Base-by-base conservation (phyloP, 2,113 vertebrate genomes). In the Lanius ludovicianus region DNA sequence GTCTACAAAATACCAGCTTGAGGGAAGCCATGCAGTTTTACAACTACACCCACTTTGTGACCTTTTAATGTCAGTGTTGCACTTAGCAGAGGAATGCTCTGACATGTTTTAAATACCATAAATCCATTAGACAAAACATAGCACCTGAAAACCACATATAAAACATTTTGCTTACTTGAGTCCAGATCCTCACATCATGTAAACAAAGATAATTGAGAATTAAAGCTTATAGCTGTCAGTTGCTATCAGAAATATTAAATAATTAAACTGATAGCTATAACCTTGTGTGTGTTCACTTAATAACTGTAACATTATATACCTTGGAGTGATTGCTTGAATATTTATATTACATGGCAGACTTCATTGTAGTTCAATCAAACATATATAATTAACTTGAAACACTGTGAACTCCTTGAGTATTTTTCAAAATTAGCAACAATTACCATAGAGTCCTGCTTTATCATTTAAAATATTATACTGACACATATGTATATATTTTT, bases 301-400 rank as follows among this genome's bases (percentile, higher is more conserved):
- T 79, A 69, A 73, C 10, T 53, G 6, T 52, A 80, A 85, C 74
- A 73, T 75, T 79, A 15, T 27, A 25, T 73, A 49, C 60, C 59
- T 89, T 68, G 31, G 22, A 81, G 35, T 90, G 87, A 95, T 89
- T 91, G n/a, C 39, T 68, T 87, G 55, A 89, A 84, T 89, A 91
- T 89, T 90, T 81, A 90, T 78, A 22, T 80, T 74, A 63, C 17
- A 53, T 93, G 64, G n/a, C 31, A 52, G 70, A 94, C 33, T 71
- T 93, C 84, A 67, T 5, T 63, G 68, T 41, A 41, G 23, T 14
- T 2, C 68, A 92, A 77, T 92, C 78, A 67, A 37, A 37, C 60
- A 90, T 8, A 56, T 57, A 53, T 7, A 81, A 64, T 80, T 90
- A 92, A 78, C 59, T 67, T 80, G 64, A 96, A 92, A 64, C 42